These are phyloP conservation scores for Lasioglossum albipes DNA, from an alignment of 1,140 invertebrate genomes.

Conservation along the genomic window DNA sequence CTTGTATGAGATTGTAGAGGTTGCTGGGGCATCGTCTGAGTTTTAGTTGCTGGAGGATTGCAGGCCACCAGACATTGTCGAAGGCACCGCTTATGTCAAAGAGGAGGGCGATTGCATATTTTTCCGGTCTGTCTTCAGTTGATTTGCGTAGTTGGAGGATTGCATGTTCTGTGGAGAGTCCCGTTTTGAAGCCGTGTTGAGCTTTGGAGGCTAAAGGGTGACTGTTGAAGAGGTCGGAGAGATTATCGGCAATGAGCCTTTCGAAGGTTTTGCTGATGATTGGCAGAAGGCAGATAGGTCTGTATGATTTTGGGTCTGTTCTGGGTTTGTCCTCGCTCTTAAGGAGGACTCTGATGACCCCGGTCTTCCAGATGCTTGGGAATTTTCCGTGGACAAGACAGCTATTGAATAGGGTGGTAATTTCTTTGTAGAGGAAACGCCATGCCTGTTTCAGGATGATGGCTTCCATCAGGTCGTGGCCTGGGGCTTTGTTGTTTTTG, in stretches of 20 bases:
- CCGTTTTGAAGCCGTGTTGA: constrained; percentile 24
- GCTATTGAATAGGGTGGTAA: constrained; percentile 37
- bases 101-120: constrained; percentile 60
- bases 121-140: not conserved
- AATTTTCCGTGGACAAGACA: constrained; percentile 38
- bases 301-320: constrained; percentile 48
- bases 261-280: constrained; percentile 62
- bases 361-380: constrained; percentile 53
- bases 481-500: constrained; percentile 38
- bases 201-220: not conserved
- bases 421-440: not conserved
- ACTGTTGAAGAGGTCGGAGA: not conserved
- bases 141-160: not conserved
- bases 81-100: constrained; percentile 78
- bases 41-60: not conserved
- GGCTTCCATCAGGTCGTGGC: constrained; percentile 38
- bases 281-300: constrained; percentile 61
- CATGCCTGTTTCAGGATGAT: constrained; percentile 13
- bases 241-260: constrained; percentile 39
- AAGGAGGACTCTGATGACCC: constrained; percentile 37
- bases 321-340: constrained; percentile 54
- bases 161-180: constrained; percentile 30
- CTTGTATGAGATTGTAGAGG: not conserved
- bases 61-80: constrained; percentile 71
- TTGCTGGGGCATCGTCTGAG: not conserved